Percentiles rank a stretch among this genome's conserved stretches.
These are phyloP conservation scores for Danio aesculapii DNA, from an alignment of 2,797 vertebrate species.

Conservation along the genomic window DNA sequence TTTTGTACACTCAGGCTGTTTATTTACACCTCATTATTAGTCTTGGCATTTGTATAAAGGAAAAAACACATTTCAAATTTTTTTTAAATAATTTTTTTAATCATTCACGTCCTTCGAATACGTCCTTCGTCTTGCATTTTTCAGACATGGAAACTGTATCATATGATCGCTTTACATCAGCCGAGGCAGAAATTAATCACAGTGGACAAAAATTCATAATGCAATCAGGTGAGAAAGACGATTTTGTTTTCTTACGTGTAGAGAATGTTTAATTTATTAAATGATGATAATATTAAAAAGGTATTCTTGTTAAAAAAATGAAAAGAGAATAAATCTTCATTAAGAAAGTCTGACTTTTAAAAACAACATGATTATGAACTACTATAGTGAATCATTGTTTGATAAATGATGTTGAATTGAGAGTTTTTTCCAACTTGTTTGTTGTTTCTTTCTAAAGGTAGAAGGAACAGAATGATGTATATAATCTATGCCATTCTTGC, in stretches of 20 bases:
- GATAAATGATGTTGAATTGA: not conserved
- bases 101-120: not conserved
- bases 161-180: constrained; percentile 65
- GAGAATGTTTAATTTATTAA: not conserved
- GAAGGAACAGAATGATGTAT: constrained; percentile 58
- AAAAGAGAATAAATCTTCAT: not conserved
- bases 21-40: constrained; percentile 1
- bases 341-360: not conserved
- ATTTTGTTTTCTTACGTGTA: not conserved
- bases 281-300: too few species aligned
- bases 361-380: not conserved
- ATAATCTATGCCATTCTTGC: constrained; percentile 68
- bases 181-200: constrained; percentile 51
- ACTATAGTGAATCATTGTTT: too few species aligned
- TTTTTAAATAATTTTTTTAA: too few species aligned
- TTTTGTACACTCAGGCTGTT: constrained; percentile 10
- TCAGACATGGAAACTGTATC: constrained; percentile 68
- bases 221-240: constrained; percentile 6
- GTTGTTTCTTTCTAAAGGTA: constrained; percentile 58
- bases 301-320: not conserved
- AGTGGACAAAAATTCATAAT: not conserved
- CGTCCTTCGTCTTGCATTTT: not conserved
- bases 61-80: not conserved
- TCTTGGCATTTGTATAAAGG: too few species aligned
- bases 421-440: not conserved